phyloP scores from a whole-genome alignment of 2,113 vertebrate genomes.

The Strigops habroptila region DNA sequence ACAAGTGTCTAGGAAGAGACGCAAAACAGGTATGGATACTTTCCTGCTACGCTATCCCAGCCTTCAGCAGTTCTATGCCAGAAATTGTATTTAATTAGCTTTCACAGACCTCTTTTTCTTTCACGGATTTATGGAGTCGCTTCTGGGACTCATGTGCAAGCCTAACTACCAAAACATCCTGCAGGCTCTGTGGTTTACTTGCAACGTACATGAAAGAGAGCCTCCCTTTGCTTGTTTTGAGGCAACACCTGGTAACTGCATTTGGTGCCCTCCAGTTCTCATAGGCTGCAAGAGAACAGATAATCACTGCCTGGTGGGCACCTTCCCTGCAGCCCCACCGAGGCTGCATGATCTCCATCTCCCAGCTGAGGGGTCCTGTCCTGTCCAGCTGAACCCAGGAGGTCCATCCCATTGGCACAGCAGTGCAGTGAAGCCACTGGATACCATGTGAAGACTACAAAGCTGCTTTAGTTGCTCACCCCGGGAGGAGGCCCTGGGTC shows the following conservation, averaged over 20 bases:
- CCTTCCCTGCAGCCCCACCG: not conserved
- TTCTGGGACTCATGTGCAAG: not conserved
- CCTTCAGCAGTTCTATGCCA: not conserved
- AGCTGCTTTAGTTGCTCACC: not conserved
- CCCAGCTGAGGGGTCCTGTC: not conserved
- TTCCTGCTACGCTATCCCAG: not conserved
- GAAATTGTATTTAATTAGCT: not conserved
- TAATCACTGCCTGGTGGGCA: fast-evolving
- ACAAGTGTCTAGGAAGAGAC: not conserved
- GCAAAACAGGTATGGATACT: not conserved
- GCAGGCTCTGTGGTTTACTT: not conserved
- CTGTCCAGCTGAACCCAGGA: not conserved
- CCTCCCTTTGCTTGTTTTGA: not conserved
- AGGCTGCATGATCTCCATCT: not conserved
- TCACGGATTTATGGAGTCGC: fast-evolving
- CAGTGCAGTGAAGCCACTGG: not conserved
- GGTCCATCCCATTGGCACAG: not conserved
- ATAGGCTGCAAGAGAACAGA: fast-evolving
- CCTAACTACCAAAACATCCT: not conserved
- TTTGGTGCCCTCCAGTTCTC: not conserved
- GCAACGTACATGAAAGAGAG: not conserved
- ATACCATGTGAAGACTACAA: not conserved
- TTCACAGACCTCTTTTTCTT: not conserved
- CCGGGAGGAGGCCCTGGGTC: not conserved
- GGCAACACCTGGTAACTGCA: not conserved